Evolutionary conservation across 2,888 invertebrate species (phyloP).

Genomic region (Perizoma flavofasciatum): DNA sequence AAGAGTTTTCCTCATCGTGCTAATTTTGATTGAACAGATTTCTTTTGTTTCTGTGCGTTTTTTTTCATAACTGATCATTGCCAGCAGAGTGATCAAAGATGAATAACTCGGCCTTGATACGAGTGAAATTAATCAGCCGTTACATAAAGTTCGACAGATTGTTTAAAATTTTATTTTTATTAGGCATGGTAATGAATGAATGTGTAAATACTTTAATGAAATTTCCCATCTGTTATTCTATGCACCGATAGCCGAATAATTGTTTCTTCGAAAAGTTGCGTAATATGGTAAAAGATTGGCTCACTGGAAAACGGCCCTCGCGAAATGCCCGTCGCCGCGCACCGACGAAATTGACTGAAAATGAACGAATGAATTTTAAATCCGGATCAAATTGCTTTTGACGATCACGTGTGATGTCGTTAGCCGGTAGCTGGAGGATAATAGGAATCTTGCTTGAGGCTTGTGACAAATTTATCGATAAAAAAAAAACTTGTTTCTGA

Average conservation of each 20-base stretch:
- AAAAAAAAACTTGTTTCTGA: slow-evolving; percentile 33
- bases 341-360: slow-evolving; percentile 40
- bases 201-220: slow-evolving; percentile 30
- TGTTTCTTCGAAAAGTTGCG: slow-evolving; percentile 32
- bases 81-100: slow-evolving; percentile 58
- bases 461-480: slow-evolving; percentile 38
- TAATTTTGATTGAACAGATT: slow-evolving; percentile 64
- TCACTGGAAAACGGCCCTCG: slow-evolving; percentile 34
- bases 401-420: slow-evolving; percentile 34
- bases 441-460: slow-evolving; percentile 34
- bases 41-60: slow-evolving; percentile 56
- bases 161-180: slow-evolving; percentile 46
- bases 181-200: slow-evolving; percentile 32
- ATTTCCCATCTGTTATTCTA: slow-evolving; percentile 25
- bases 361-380: slow-evolving; percentile 45
- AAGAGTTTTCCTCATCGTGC: slow-evolving; percentile 58
- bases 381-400: slow-evolving; percentile 44
- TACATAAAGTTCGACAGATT: slow-evolving; percentile 48
- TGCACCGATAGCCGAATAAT: slow-evolving; percentile 16
- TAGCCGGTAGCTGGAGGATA: slow-evolving; percentile 23
- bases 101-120: slow-evolving; percentile 41
- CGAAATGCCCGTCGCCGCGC: slow-evolving; percentile 30
- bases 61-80: slow-evolving; percentile 52
- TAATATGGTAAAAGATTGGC: slow-evolving; percentile 42
- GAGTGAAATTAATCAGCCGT: slow-evolving; percentile 53